Evolutionary conservation across 2,797 vertebrate species (phyloP), one percentile per base, ranked within the genome.

Genomic region (Sebastes trivittatus): DNA sequence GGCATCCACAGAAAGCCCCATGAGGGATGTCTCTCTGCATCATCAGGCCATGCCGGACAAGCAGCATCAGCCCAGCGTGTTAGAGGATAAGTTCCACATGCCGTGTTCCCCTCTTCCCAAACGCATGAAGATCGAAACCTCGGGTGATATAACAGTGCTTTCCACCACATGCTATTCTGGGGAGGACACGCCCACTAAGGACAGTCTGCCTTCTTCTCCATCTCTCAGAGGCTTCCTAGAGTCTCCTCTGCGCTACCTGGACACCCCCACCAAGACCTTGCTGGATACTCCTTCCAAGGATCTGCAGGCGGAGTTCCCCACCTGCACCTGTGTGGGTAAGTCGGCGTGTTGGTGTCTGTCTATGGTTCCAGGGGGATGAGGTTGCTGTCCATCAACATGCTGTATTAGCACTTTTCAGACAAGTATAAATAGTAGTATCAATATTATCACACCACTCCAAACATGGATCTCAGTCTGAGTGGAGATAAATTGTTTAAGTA

Each of bases 321-420:
- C 88, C 78, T 99, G 98, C 20, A 96, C 97, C 78, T 99, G 98
- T 1, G 97, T 99, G 0, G 98, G 98, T 99, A 93, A 98, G 98
- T 91, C 2, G 38, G 11, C 66, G 38, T 75, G 56, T 68, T 20
- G 49, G 36, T 69, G 22, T 58, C 5, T 60, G 42, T 62, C 6
- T 70, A 1, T 68, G 9, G 3, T 76, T 32, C 5, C 11, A 27
- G 13, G 22, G 11, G 5, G 6, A 20, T 69, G 29, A 72, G n/a
- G 18, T 75, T 56, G 22, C 16, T 80, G 18, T 67, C 60, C 9
- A 42, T 49, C 3, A 16, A 75, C 46, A 72, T 63, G 63, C 2
- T 68, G 10, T 34, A 83, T n/a, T 38, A 18, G 8, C 7, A 27
- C 4, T 20, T 77, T 59, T 72, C n/a, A 60, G 60, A 62, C 52